Percentiles rank a stretch among this genome's conserved stretches.
Evolutionary conservation across 2,888 invertebrate genomes (phyloP).

Genomic region (Morpho helenor): DNA sequence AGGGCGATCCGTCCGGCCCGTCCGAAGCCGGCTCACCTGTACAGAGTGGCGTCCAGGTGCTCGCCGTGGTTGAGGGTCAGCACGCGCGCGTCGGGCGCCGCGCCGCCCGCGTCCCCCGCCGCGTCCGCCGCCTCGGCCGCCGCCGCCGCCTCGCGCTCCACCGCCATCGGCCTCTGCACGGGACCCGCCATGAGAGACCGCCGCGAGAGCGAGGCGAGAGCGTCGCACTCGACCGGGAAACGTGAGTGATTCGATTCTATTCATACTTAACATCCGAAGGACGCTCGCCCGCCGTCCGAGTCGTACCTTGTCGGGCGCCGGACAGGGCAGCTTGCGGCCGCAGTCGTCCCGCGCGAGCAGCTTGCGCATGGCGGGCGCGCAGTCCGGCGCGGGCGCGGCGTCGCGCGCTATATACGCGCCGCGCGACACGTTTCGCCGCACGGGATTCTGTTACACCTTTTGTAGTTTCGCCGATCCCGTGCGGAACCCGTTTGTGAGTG

Average conservation of each 20-base stretch:
- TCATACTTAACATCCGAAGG: not conserved
- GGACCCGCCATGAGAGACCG: no score
- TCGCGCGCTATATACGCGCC: constrained; percentile 14
- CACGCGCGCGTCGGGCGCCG: constrained; percentile 72
- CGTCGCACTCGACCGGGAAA: no score
- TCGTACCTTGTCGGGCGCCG: not conserved
- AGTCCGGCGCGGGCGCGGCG: constrained; percentile 22
- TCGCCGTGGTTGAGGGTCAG: constrained; percentile 87
- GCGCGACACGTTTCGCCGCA: constrained; percentile 13
- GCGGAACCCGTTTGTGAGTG: not conserved
- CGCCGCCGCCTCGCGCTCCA: constrained; percentile 41
- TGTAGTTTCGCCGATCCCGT: constrained; percentile 1
- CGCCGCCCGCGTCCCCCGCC: constrained; percentile 25
- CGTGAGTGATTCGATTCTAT: no score
- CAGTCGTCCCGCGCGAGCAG: constrained; percentile 50
- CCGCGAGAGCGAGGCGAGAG: no score
- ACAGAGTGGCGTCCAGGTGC: constrained; percentile 87
- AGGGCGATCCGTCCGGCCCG: no score
- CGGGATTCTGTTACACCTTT: not conserved
- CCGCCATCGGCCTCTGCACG: constrained; percentile 62
- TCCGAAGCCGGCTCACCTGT: constrained; percentile 40
- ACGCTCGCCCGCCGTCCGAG: no score
- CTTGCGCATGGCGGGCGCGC: constrained; percentile 37
- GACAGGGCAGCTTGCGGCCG: constrained; percentile 34
- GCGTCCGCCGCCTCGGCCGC: not conserved